Conservation (phyloP, 2,113 vertebrate genomes). For the Ceyx margarethae region DNA sequence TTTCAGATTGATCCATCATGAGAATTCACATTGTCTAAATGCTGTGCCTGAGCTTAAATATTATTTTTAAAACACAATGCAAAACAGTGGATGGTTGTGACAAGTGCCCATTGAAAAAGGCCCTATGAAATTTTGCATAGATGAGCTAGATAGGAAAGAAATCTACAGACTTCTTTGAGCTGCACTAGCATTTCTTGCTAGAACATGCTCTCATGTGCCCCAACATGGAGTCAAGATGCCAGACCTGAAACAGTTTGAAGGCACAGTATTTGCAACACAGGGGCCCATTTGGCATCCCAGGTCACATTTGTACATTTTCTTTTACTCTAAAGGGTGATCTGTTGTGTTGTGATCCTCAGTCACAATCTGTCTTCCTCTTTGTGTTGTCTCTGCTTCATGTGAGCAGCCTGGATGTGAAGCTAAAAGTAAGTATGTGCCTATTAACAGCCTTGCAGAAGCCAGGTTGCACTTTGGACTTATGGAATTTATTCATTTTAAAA, state of each 20-base stretch:
- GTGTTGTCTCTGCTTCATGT: accelerated
- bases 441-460: not conserved
- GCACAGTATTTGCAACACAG: not conserved
- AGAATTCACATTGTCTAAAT: not conserved
- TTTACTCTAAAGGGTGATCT: not conserved
- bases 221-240: not conserved
- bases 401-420: not conserved
- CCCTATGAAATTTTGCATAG: not conserved
- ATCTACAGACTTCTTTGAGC: not conserved
- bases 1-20: not conserved
- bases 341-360: not conserved
- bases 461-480: not conserved
- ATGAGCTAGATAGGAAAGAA: not conserved
- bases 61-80: not conserved
- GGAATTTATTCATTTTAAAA: not conserved
- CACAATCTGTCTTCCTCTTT: not conserved
- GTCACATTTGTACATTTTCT: not conserved
- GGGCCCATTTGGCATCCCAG: not conserved
- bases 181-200: not conserved
- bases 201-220: not conserved
- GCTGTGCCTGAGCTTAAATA: accelerated
- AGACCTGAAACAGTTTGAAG: not conserved
- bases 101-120: not conserved
- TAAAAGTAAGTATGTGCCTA: not conserved
- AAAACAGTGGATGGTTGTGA: not conserved